Conservation (phyloP, 2,888 invertebrate genomes). For the Drosophila dives region DNA sequence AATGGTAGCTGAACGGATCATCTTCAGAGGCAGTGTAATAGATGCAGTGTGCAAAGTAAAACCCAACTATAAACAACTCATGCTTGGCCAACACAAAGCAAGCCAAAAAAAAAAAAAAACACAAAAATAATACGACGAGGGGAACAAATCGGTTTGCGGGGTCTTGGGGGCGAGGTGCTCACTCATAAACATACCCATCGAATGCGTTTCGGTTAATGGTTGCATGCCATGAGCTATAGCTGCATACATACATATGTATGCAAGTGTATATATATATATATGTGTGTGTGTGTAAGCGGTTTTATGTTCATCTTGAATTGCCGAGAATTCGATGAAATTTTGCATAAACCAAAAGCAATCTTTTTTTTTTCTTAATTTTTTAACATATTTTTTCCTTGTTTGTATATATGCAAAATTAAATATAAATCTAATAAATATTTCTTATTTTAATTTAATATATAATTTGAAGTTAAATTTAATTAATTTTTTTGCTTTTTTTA, state of each 20-base stretch:
- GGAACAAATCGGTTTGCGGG: slow-evolving; percentile 1
- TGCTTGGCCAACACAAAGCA: slow-evolving; percentile 7
- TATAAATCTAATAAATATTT: too few species aligned
- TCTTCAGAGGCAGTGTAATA: slow-evolving; percentile 38
- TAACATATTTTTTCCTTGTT: not conserved
- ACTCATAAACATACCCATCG: slow-evolving; percentile 55
- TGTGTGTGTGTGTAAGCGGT: not conserved
- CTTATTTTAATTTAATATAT: too few species aligned
- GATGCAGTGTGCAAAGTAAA: slow-evolving; percentile 27
- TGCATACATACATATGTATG: not conserved
- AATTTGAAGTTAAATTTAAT: too few species aligned
- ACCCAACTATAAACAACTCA: slow-evolving; percentile 57
- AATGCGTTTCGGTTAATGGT: slow-evolving; percentile 44
- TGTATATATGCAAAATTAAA: not conserved
- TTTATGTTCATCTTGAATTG: slow-evolving; percentile 23
- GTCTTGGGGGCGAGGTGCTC: not conserved
- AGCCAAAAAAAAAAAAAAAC: not conserved
- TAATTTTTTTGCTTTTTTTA: too few species aligned
- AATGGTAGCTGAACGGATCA: slow-evolving; percentile 48
- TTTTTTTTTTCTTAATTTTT: not conserved
- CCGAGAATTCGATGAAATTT: slow-evolving; percentile 26
- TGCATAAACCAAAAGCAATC: slow-evolving; percentile 10
- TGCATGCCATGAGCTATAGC: slow-evolving; percentile 16
- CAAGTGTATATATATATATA: not conserved
- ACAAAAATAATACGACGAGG: not conserved